Base-by-base conservation (phyloP, 2,113 vertebrate species). In the Orthonyx spaldingii region DNA sequence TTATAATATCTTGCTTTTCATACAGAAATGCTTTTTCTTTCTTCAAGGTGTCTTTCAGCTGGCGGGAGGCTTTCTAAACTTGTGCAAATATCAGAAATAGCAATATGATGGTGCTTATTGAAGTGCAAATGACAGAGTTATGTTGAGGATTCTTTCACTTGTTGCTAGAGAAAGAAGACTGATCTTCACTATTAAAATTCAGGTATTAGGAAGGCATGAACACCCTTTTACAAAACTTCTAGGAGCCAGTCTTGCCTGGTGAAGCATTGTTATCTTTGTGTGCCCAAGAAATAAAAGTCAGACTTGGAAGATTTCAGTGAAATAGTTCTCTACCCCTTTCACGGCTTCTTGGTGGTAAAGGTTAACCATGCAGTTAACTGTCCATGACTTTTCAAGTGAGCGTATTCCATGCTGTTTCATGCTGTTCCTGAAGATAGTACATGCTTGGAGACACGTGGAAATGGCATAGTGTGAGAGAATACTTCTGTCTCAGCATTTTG, bases 11-110 rank as follows among this genome's bases (percentile, higher is more conserved):
- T 82, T 82, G 20, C 44, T 89, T 90, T 88, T 89, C 30, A 7
- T 72, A 52, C 2, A 89, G 35, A 72, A 82, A 24, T 68, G 21
- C 33, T 75, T 86, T 88, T 91, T 75, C 30, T 84, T 71, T 68
- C 52, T 90, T 69, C 39, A 71, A 4, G 55, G 9, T 94, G 66
- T 33, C 66, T 88, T 94, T 93, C 42, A 35, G 71, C 39, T 68
- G 37, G n/a, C 42, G n/a, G 13, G 49, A 89, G 60, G 41, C 56
- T 81, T 95, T 91, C 60, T 89, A 46, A 91, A 60, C 61, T 70
- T 61, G 28, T 78, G 33, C 53, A 84, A 74, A 52, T 81, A 55
- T 11, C 46, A 93, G 78, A 83, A 94, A 56, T 55, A 72, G 52
- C 65, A 61, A 50, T 56, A 16, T 13, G 63, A 39, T 80, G n/a